These are phyloP conservation scores for Myiothlypis coronata DNA, from an alignment of 2,797 vertebrate genomes.

Conservation along the genomic window DNA sequence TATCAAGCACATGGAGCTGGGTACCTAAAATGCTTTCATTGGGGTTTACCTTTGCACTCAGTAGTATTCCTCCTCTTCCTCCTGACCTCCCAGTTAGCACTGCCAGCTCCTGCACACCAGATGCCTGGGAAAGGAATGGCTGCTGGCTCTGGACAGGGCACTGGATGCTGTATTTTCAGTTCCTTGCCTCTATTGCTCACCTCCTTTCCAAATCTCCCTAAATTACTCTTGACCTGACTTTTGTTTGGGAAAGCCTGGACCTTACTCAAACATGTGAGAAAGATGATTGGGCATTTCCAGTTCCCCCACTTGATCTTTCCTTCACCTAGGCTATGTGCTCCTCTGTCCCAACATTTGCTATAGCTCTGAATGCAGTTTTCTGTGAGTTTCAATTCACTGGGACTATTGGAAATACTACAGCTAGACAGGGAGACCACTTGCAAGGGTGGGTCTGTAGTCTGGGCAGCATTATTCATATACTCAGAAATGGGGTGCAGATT, in stretches of 20 bases:
- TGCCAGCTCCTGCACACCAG: neutral
- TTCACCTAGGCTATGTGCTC: neutral
- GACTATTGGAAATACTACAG: neutral
- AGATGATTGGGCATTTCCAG: neutral
- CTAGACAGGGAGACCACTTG: neutral
- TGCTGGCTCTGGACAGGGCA: neutral
- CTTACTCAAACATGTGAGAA: neutral
- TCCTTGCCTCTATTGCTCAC: neutral
- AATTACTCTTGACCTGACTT: neutral
- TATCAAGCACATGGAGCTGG: neutral
- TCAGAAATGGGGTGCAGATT: neutral
- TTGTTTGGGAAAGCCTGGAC: neutral
- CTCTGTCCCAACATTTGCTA: neutral
- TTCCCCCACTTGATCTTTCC: neutral
- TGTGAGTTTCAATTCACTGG: neutral
- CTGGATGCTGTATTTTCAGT: neutral
- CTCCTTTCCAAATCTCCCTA: neutral
- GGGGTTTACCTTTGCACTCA: neutral
- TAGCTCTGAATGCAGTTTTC: neutral
- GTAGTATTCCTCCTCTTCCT: neutral
- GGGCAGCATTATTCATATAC: rapidly evolving
- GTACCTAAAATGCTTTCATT: neutral
- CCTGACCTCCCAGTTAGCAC: neutral
- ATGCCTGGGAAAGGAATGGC: neutral
- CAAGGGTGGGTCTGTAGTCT: neutral